Percentiles rank a stretch among this genome's conserved stretches.
phyloP scores from a whole-genome alignment of 2,888 invertebrate species.

The Leptopilina syphax region DNA sequence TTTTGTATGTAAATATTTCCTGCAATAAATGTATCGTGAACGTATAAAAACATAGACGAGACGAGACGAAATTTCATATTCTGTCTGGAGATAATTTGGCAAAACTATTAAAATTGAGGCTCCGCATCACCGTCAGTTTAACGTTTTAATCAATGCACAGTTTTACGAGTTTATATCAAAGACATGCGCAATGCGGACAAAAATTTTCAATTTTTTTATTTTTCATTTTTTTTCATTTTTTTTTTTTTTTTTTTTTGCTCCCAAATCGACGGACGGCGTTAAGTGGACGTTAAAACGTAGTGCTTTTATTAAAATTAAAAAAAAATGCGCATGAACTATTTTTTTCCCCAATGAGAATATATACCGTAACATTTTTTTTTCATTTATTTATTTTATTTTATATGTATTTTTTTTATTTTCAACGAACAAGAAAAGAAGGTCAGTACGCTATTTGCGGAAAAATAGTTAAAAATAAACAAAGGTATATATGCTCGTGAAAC shows the following conservation, averaged over 20 bases:
- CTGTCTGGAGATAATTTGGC: conserved; percentile 38
- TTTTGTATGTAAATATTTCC: no score
- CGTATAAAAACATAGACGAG: background rate
- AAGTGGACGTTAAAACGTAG: conserved; percentile 1
- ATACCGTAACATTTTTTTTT: background rate
- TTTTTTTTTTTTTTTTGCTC: background rate
- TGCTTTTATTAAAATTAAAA: conserved; percentile 23
- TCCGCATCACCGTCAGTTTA: conserved; percentile 20
- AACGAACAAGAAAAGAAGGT: conserved; percentile 13
- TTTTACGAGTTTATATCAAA: conserved; percentile 31
- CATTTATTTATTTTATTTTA: no score
- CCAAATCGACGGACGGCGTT: background rate
- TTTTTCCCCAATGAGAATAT: background rate
- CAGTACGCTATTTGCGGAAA: conserved; percentile 29
- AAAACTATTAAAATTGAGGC: conserved; percentile 37
- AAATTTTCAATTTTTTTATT: background rate
- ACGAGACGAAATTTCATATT: background rate
- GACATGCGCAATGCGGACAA: conserved; percentile 21
- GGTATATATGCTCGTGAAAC: conserved; percentile 19
- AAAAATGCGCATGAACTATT: conserved; percentile 33
- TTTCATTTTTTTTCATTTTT: background rate
- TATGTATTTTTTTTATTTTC: conserved; percentile 3
- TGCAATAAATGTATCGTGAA: background rate
- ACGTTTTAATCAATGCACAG: conserved; percentile 40
- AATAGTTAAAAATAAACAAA: conserved; percentile 37